These are phyloP conservation scores for Proteles cristata DNA, from an alignment of 2,113 vertebrate genomes.

Conservation along the genomic window DNA sequence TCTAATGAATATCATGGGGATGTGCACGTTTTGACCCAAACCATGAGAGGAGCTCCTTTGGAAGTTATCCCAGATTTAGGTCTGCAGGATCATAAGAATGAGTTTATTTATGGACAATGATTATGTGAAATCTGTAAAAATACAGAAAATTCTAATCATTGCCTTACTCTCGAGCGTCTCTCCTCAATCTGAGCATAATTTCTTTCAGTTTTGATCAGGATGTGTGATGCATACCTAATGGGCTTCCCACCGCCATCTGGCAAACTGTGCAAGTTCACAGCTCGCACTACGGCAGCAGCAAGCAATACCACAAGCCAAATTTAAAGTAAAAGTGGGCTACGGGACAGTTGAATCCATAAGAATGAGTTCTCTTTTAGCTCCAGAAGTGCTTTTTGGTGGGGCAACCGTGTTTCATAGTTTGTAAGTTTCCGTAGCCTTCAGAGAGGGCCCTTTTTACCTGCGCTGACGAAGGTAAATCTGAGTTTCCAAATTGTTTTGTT, in stretches of 20 bases:
- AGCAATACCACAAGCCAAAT: slow-evolving; percentile 53
- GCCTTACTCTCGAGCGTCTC: slow-evolving; percentile 55
- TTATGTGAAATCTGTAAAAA: slow-evolving; percentile 54
- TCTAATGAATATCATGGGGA: slow-evolving; percentile 10
- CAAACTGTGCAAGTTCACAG: slow-evolving; percentile 61
- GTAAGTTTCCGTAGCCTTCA: not conserved
- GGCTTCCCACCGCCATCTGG: slow-evolving; percentile 78
- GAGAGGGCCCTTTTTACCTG: not conserved
- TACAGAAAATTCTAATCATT: slow-evolving; percentile 64
- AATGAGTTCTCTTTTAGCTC: not conserved
- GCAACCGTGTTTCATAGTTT: not conserved
- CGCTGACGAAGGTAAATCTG: not conserved
- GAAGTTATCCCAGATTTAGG: slow-evolving; percentile 56
- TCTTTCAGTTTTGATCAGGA: slow-evolving; percentile 75
- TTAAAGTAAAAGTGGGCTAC: slow-evolving; percentile 45
- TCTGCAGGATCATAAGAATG: slow-evolving; percentile 52
- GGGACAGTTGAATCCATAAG: not conserved
- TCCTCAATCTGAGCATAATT: slow-evolving; percentile 75
- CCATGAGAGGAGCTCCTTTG: slow-evolving; percentile 7
- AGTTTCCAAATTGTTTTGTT: not conserved
- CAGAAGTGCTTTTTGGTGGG: not conserved
- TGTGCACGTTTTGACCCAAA: not conserved
- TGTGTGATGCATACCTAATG: slow-evolving; percentile 79
- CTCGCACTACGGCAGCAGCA: slow-evolving; percentile 36
- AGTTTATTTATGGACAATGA: slow-evolving; percentile 70